Percentiles rank a stretch among this genome's conserved stretches.
Conservation (phyloP, 2,888 invertebrate genomes). For the Conops quadrifasciatus region DNA sequence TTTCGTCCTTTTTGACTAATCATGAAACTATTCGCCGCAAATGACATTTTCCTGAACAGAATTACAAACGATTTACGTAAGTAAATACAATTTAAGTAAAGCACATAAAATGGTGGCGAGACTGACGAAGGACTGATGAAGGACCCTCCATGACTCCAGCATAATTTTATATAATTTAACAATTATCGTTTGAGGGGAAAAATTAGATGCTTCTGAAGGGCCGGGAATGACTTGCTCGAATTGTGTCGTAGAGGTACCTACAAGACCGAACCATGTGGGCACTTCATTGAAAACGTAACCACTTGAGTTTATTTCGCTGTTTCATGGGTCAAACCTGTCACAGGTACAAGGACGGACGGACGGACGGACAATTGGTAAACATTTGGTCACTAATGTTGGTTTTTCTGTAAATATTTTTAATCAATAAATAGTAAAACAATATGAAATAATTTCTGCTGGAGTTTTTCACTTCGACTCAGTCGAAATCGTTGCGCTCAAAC, state of each 20-base stretch:
- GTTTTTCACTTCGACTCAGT: too few relatives aligned
- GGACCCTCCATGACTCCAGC: conserved; percentile 1
- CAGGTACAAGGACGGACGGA: neutral
- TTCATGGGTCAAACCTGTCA: conserved; percentile 8
- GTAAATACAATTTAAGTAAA: neutral
- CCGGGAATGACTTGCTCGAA: neutral
- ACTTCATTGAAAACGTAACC: too few relatives aligned
- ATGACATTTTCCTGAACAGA: conserved; percentile 22
- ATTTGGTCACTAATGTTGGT: conserved; percentile 52
- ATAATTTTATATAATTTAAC: conserved; percentile 31
- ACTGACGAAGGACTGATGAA: neutral
- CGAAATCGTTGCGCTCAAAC: too few relatives aligned
- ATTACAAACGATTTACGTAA: conserved; percentile 20
- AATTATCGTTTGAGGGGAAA: conserved; percentile 22
- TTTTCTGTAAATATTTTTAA: conserved; percentile 59
- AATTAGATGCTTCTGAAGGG: neutral
- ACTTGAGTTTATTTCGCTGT: neutral
- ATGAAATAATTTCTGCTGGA: neutral
- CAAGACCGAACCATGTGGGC: neutral
- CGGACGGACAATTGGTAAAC: neutral
- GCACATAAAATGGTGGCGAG: conserved; percentile 22
- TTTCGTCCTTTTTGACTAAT: too few relatives aligned
- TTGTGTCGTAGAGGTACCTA: neutral
- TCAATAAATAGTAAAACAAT: conserved; percentile 52
- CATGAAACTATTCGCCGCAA: conserved; percentile 2